phyloP scores from a whole-genome alignment of 2,888 invertebrate genomes.

The Cinara cedri region DNA sequence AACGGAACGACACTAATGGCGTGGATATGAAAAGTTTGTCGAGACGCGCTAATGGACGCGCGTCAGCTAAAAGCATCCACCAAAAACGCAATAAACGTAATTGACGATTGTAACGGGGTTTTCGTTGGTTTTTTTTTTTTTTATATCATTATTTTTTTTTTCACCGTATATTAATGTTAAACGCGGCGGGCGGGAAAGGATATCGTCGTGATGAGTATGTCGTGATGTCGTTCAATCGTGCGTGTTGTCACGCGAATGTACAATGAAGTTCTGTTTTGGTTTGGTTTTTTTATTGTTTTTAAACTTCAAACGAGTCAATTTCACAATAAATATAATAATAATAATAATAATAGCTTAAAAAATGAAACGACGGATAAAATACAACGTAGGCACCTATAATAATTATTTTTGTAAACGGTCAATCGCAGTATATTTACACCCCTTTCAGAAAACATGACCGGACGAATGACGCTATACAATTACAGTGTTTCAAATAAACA shows the following conservation, averaged over 20 bases:
- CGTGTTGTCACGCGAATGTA: conserved; percentile 42
- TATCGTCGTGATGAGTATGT: conserved; percentile 16
- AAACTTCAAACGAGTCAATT: conserved; percentile 17
- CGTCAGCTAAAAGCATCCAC: conserved; percentile 53
- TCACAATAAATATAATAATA: neutral
- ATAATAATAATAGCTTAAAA: neutral
- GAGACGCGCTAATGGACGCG: conserved; percentile 49
- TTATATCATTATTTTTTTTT: neutral
- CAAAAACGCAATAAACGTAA: conserved; percentile 53
- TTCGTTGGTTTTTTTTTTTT: conserved; percentile 8
- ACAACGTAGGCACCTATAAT: neutral
- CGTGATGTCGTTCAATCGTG: conserved; percentile 36
- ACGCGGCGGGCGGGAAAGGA: neutral
- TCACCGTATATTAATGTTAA: conserved; percentile 26
- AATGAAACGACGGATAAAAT: too few species aligned
- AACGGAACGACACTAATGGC: conserved; percentile 51
- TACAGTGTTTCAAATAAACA: too few species aligned
- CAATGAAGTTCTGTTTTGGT: neutral
- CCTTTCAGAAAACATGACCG: too few species aligned
- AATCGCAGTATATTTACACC: too few species aligned
- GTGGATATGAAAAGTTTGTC: conserved; percentile 52
- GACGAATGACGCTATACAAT: too few species aligned
- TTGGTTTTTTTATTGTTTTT: neutral
- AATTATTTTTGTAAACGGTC: neutral
- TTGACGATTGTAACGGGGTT: conserved; percentile 50